Conservation (phyloP, 2,797 vertebrate species). For the Macropodus opercularis region DNA sequence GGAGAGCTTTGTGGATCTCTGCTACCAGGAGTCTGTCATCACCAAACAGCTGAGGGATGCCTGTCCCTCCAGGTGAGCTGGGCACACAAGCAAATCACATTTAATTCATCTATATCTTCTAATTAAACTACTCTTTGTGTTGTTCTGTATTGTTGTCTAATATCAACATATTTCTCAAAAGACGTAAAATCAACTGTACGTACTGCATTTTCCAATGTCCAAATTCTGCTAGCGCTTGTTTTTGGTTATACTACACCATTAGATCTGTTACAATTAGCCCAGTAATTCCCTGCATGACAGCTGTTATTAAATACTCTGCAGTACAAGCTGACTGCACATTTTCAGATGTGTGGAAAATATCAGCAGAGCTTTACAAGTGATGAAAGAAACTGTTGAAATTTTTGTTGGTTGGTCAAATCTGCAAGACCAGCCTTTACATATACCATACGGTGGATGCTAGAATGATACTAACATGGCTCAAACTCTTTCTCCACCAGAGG, state of each 20-base stretch:
- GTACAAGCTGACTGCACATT: too few relatives aligned
- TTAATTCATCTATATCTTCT: neutral
- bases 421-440: neutral
- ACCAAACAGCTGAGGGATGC: conserved; percentile 87
- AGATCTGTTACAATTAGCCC: too few relatives aligned
- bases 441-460: neutral
- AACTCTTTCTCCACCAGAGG: conserved; percentile 77
- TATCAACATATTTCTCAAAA: neutral
- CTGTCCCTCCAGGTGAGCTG: conserved; percentile 84
- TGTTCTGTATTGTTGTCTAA: too few relatives aligned
- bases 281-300: too few relatives aligned
- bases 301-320: too few relatives aligned
- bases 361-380: too few relatives aligned
- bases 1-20: conserved; percentile 88
- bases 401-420: too few relatives aligned
- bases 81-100: neutral
- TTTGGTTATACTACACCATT: neutral
- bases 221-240: neutral
- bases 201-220: neutral
- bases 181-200: neutral
- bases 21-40: conserved; percentile 85
- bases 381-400: too few relatives aligned
- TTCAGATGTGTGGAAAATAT: too few relatives aligned
- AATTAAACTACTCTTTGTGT: too few relatives aligned
- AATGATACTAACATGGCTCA: neutral